Evolutionary conservation across 2,113 vertebrate genomes (phyloP), one percentile per base, ranked within the genome.

Genomic region (Sinocyclocheilus grahami): DNA sequence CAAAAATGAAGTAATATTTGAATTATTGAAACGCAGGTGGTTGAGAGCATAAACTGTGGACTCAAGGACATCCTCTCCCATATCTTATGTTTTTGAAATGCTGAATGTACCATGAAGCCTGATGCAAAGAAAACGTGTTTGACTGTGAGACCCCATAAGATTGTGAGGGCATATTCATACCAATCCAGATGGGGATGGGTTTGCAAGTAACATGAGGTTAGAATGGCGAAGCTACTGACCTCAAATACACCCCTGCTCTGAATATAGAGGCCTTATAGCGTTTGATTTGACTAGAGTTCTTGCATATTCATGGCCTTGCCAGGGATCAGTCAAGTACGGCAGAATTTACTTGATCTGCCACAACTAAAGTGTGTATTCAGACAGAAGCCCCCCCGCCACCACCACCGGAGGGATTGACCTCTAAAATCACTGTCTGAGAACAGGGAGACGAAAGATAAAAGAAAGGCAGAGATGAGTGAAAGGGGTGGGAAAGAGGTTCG

Each of bases 311-410:
- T 78, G 33, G 48, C 65, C 87, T 84, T 89, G 88, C 90, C 88
- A 90, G 89, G 88, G 89, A 92, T 93, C 91, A 91, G 81, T 92
- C 86, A 85, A 84, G 86, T 88, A 88, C 87, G 83, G 83, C 83
- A 85, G 87, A 89, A 86, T 87, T 92, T 89, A 89, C 92, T 94
- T 95, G 89, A 94, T 94, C 92, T 91, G 86, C 87, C 89, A 91
- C 86, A 58, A 74, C 90, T 90, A 88, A 91, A 93, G 88, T 89
- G 85, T 88, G 90, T 75, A 88, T 48, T 88, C 83, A 90, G 88
- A 90, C 86, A 92, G 79, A 91, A 48, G 46, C 46, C 87, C 89
- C 86, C 78, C 46, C 46, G 0, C 46, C 78, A 89, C 88, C 22
- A 3, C 69, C 69, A 7, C n/a, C 20, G 87, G 87, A 89, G 91